A percentile compares a stretch with the other conserved stretches of the same genome.
phyloP scores from a whole-genome alignment of 2,888 invertebrate genomes.

The Dryocosmus kuriphilus region DNA sequence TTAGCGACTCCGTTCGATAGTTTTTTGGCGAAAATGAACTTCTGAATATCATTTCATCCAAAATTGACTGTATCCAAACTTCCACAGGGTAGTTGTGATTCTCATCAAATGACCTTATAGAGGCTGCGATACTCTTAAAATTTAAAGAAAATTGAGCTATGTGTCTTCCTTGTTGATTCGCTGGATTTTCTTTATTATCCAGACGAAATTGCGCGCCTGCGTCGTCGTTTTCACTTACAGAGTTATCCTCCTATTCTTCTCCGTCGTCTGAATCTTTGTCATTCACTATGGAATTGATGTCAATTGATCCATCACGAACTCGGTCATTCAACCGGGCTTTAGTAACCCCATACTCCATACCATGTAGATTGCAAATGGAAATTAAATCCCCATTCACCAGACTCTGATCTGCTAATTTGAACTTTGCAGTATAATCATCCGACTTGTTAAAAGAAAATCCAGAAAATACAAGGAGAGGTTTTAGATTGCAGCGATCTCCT shows the following conservation, averaged over 20 bases:
- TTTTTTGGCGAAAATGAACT: slow-evolving; percentile 40
- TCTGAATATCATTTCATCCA: slow-evolving; percentile 39
- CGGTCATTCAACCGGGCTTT: slow-evolving; percentile 6
- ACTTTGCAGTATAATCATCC: not conserved
- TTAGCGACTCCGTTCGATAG: slow-evolving; percentile 40
- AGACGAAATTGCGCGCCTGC: not conserved
- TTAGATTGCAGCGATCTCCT: not conserved
- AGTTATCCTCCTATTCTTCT: not conserved
- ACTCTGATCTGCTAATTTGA: not conserved
- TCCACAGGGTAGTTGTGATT: slow-evolving; percentile 36
- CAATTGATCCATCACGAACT: slow-evolving; percentile 30
- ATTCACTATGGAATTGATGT: not conserved
- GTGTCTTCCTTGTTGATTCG: no score
- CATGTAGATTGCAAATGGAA: slow-evolving; percentile 39
- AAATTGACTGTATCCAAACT: slow-evolving; percentile 35
- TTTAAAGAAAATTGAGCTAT: not conserved
- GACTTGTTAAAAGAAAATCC: not conserved
- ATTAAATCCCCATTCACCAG: slow-evolving; percentile 24
- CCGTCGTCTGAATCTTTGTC: not conserved
- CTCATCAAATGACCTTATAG: slow-evolving; percentile 27
- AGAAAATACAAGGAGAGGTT: not conserved
- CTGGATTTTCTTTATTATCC: no score
- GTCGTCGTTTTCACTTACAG: not conserved
- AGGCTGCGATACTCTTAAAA: slow-evolving; percentile 42
- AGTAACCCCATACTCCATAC: slow-evolving; percentile 25